A percentile compares a stretch with the other conserved stretches of the same genome.
Conservation (phyloP, 2,113 vertebrate genomes). For the Sylvietta virens region DNA sequence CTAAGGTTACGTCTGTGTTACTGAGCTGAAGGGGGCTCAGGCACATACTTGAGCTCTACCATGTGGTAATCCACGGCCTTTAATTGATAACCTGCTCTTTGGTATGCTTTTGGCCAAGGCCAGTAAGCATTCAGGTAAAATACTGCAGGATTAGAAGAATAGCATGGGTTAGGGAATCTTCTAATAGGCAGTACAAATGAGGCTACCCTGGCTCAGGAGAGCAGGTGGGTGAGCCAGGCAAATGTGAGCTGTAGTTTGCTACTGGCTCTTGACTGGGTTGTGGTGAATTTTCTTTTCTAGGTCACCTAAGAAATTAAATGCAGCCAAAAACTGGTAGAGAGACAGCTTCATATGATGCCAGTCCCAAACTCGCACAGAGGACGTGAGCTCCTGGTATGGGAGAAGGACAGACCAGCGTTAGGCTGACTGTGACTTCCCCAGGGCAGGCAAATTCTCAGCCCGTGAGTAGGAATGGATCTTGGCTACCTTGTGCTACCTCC, state of each 20-base stretch:
- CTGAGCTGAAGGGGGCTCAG: neutral
- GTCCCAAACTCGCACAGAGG: neutral
- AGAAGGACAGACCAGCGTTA: fast-evolving
- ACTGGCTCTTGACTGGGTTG: neutral
- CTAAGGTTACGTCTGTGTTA: neutral
- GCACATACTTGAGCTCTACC: neutral
- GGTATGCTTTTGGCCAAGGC: neutral
- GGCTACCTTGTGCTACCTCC: neutral
- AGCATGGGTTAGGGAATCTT: neutral
- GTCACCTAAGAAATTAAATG: neutral
- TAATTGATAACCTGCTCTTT: neutral
- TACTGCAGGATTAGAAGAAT: neutral
- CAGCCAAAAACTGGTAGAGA: neutral
- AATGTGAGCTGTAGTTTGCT: neutral
- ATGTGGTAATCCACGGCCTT: neutral
- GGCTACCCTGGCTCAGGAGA: neutral
- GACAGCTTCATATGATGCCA: neutral
- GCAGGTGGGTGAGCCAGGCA: neutral
- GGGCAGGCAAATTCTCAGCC: neutral
- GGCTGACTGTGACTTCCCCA: neutral
- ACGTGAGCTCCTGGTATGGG: neutral
- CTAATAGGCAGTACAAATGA: neutral
- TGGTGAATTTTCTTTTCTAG: neutral
- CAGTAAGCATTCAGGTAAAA: neutral
- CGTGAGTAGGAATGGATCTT: neutral